Conservation (phyloP, 1,140 invertebrate genomes). For the Tetramorium parvispinum region DNA sequence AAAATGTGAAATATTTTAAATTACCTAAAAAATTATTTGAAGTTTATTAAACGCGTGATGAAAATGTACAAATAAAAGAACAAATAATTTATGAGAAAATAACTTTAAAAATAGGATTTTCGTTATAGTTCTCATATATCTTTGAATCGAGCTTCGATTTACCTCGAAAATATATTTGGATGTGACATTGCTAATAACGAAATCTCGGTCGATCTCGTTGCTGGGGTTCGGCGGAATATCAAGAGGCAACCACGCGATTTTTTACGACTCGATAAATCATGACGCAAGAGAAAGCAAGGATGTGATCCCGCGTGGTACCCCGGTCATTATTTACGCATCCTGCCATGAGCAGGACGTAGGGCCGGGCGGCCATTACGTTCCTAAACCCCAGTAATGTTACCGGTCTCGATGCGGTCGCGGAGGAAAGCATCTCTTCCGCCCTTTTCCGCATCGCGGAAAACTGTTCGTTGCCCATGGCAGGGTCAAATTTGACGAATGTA, state of each 20-base stretch:
- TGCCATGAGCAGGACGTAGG: constrained; percentile 66
- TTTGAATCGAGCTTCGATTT: not conserved
- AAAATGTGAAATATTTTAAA: not conserved
- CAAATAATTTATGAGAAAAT: not conserved
- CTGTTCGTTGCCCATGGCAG: not conserved
- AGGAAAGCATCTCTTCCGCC: constrained; percentile 46
- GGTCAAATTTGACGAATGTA: constrained; percentile 57
- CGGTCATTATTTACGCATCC: constrained; percentile 75
- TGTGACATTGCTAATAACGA: constrained; percentile 18
- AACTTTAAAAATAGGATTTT: not conserved
- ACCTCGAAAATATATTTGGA: constrained; percentile 14
- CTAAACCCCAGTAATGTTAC: constrained; percentile 40
- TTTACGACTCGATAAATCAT: constrained; percentile 66
- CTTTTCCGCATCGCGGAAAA: constrained; percentile 60
- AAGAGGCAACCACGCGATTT: constrained; percentile 43
- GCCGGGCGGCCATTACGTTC: constrained; percentile 36
- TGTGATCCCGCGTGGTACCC: constrained; percentile 45
- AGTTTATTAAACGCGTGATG: not conserved
- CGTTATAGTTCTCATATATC: not conserved
- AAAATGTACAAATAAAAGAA: not conserved
- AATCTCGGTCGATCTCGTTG: constrained; percentile 4
- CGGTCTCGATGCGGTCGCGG: constrained; percentile 37
- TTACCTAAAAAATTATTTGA: not conserved
- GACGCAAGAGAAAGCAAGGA: constrained; percentile 54
- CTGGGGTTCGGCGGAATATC: constrained; percentile 23